Conservation (phyloP, 2,113 vertebrate species). For the Uropsilus gracilis region DNA sequence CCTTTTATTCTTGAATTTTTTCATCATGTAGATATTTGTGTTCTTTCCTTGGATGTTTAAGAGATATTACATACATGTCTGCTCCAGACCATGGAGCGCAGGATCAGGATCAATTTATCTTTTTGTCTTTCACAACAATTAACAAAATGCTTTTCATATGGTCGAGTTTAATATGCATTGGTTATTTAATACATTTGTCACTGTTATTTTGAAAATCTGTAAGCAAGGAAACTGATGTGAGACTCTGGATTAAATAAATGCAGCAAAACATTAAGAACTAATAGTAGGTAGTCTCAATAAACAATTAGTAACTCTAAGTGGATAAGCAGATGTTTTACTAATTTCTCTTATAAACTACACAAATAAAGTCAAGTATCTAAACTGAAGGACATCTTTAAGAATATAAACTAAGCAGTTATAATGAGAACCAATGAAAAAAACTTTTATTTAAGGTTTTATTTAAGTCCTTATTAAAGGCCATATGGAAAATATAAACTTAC, state of each 20-base stretch:
- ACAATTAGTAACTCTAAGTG: background rate
- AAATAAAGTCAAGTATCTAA: background rate
- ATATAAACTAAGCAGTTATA: background rate
- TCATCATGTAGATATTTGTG: background rate
- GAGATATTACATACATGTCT: background rate
- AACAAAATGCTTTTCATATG: background rate
- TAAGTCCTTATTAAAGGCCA: constrained; percentile 16
- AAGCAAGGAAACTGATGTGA: background rate
- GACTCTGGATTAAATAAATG: background rate
- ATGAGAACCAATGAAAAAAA: background rate
- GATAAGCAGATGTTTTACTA: background rate
- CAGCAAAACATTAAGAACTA: background rate
- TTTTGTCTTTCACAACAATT: background rate
- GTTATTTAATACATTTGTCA: background rate
- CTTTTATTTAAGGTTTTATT: background rate
- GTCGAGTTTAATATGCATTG: background rate
- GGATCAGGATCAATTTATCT: background rate
- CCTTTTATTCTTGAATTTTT: background rate
- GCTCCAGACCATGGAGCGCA: background rate
- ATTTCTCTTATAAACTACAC: background rate
- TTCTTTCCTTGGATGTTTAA: background rate
- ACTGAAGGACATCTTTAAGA: background rate
- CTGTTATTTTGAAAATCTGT: background rate
- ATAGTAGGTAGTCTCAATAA: background rate
- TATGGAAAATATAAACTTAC: constrained; percentile 49